phyloP scores from a whole-genome alignment of 2,113 vertebrate species.

The Rhinopomastus cyanomelas region DNA sequence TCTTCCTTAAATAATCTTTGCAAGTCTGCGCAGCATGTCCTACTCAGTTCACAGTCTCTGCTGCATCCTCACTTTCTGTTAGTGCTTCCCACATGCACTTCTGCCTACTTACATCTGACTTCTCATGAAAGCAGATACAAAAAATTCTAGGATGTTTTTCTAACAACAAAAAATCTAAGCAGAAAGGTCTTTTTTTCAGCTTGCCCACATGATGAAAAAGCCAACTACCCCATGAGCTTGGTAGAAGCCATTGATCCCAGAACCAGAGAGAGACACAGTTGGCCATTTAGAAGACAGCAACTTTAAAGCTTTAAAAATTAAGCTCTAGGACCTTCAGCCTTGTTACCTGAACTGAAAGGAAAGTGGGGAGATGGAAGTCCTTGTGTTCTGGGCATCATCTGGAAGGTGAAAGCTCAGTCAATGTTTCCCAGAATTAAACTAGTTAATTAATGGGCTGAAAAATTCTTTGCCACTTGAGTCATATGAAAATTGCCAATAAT shows the following conservation, averaged over 20 bases:
- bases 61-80: not conserved
- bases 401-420: not conserved
- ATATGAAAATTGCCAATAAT: not conserved
- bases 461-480: not conserved
- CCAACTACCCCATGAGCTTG: not conserved
- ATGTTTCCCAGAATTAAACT: not conserved
- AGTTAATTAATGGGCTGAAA: not conserved
- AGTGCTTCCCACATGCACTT: not conserved
- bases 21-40: not conserved
- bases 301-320: not conserved
- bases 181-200: not conserved
- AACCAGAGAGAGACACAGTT: not conserved
- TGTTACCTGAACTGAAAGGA: not conserved
- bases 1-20: conserved; percentile 22
- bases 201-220: not conserved
- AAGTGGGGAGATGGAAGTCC: not conserved
- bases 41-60: not conserved
- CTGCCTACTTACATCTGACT: not conserved
- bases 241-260: not conserved
- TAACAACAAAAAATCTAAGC: not conserved
- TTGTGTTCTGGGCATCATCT: not conserved
- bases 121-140: not conserved
- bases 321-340: not conserved
- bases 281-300: not conserved
- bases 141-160: not conserved